Conservation (phyloP, 23 tunicate genomes). For the Trididemnum nubilum region DNA sequence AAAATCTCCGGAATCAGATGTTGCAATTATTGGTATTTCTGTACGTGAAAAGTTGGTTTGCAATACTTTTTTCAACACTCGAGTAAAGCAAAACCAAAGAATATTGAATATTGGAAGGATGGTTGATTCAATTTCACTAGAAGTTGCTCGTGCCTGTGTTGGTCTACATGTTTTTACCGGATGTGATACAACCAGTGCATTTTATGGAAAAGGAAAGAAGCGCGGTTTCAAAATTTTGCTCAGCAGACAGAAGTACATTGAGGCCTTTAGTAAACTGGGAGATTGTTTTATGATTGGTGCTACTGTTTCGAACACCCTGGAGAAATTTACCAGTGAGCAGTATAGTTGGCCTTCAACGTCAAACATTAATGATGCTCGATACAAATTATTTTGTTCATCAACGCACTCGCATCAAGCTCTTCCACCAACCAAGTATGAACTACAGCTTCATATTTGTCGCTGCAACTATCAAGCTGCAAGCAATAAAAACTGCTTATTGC, state of each 20-base stretch:
- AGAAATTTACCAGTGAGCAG: background rate
- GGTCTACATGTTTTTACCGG: constrained; percentile 5
- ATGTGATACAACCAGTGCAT: background rate
- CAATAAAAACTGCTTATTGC: background rate
- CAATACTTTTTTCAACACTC: background rate
- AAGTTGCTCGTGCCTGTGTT: background rate
- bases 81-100: background rate
- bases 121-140: background rate
- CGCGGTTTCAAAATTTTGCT: background rate
- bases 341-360: background rate
- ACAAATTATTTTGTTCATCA: background rate
- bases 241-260: background rate
- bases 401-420: background rate
- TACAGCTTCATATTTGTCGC: background rate
- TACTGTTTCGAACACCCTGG: background rate
- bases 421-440: background rate
- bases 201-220: background rate
- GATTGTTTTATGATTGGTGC: background rate
- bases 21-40: background rate
- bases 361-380: constrained; percentile 1
- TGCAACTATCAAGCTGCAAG: background rate
- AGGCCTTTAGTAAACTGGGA: background rate
- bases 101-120: background rate
- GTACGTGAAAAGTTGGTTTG: background rate
- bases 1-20: constrained; percentile 7